Percentiles rank a stretch among this genome's conserved stretches.
These are phyloP conservation scores for Anthopleura sola DNA, from an alignment of 64 coral and sea anemone genomes.

Conservation along the genomic window DNA sequence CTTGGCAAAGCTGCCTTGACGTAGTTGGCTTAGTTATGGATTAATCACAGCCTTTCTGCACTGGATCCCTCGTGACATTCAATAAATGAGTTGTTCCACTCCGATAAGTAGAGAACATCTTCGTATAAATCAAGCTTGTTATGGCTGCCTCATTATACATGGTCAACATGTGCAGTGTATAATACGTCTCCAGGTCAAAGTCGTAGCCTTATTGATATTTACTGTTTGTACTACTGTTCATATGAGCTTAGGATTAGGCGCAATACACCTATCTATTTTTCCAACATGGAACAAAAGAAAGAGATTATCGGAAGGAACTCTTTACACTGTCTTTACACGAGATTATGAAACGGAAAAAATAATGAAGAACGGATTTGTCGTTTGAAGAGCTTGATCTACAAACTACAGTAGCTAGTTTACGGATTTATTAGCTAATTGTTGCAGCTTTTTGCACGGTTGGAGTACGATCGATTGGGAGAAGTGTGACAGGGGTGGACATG, in stretches of 20 bases:
- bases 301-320: constrained; percentile 27
- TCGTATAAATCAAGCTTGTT: constrained; percentile 10
- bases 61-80: constrained; percentile 15
- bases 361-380: constrained; percentile 43
- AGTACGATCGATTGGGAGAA: not conserved
- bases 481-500: not conserved
- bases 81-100: constrained; percentile 27
- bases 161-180: constrained; percentile 11
- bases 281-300: constrained; percentile 26
- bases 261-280: constrained; percentile 31
- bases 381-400: constrained; percentile 19
- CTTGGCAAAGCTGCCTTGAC: constrained; percentile 21
- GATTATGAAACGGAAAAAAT: constrained; percentile 48
- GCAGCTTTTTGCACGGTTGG: not conserved
- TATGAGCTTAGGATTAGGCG: constrained; percentile 34
- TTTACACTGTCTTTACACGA: constrained; percentile 38
- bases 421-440: constrained; percentile 28
- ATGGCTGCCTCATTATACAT: constrained; percentile 11
- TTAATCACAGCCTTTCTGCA: constrained; percentile 8
- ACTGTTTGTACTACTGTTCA: constrained; percentile 33
- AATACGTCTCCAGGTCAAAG: constrained; percentile 12
- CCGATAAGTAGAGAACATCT: constrained; percentile 8
- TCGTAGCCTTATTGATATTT: constrained; percentile 29
- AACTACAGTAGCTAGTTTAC: constrained; percentile 15
- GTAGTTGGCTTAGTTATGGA: constrained; percentile 27